Base-by-base conservation (phyloP, 2,797 vertebrate species). In the Ptychobarbus kaznakovi region DNA sequence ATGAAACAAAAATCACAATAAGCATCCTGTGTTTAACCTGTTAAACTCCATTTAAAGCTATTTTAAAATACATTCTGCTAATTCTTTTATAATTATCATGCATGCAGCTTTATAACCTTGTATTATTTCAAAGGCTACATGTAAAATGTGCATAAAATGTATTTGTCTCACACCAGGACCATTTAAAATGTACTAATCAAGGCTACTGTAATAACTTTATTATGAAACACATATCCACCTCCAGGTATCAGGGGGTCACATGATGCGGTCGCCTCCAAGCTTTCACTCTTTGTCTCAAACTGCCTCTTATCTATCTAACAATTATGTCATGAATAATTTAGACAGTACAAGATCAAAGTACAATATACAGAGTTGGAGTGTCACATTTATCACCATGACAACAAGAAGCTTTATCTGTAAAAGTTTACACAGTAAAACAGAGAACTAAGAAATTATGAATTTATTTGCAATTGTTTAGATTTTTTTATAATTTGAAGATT, bases 271-370 rank as follows among this genome's bases (percentile, higher is more conserved):
- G 53, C 68, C 49, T 86, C 58, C 72, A 85, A 81, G 82, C 86
- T 87, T 87, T 91, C 85, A 80, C 86, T 89, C 86, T 72, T 83
- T 88, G 79, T 81, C 81, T 80, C 70, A 81, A 81, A 84, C 77
- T 77, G 78, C 53, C 65, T 81, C 69, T 81, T 78, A 83, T 79
- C 75, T 82, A 85, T 79, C 66, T 86, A 42, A 78, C 85, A 82
- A 74, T 88, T 90, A 84, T 51, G 74, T 32, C 75, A 88, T 90
- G 66, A 89, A 90, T 90, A 87, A 89, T 91, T 90, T 81, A 90
- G 77, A 82, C 32, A 58, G 75, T 84, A 87, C 83, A 86, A 87
- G 68, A 82, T 75, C 82, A 85, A 78, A 81, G 85, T 65, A 86
- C 73, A 88, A 88, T 79, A 80, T 83, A 86, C 58, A 81, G 85